Evolutionary conservation across 2,888 invertebrate genomes (phyloP).

Genomic region (Punctoribates punctum): DNA sequence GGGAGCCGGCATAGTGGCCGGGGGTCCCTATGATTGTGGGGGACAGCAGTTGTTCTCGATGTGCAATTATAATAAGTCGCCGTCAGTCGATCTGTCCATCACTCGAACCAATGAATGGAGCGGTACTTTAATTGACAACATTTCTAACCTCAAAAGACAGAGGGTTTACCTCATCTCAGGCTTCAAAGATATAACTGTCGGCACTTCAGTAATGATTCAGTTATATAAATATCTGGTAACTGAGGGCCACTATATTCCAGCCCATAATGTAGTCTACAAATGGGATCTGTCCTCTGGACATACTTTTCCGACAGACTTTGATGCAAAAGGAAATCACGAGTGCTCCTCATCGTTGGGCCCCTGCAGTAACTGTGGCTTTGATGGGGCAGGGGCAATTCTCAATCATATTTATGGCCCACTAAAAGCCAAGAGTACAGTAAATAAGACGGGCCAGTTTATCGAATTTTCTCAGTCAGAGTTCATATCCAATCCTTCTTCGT

Average conservation of each 20-base stretch:
- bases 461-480: slow-evolving; percentile 38
- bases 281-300: not conserved
- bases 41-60: not conserved
- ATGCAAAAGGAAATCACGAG: not conserved
- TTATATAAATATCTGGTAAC: slow-evolving; percentile 38
- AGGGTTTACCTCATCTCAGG: slow-evolving; percentile 36
- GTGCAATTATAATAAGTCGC: slow-evolving; percentile 21
- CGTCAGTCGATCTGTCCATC: slow-evolving; percentile 2
- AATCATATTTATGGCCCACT: slow-evolving; percentile 38
- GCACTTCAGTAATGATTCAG: slow-evolving; percentile 29
- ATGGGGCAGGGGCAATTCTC: slow-evolving; percentile 36
- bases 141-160: slow-evolving; percentile 19
- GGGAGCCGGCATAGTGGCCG: slow-evolving; percentile 39
- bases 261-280: slow-evolving; percentile 23
- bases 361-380: slow-evolving; percentile 37
- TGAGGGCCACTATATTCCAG: slow-evolving; percentile 8
- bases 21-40: slow-evolving; percentile 37
- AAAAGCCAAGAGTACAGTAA: not conserved
- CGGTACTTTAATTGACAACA: slow-evolving; percentile 10
- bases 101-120: not conserved
- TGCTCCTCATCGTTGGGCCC: not conserved
- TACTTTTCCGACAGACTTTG: slow-evolving; percentile 39
- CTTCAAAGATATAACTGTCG: slow-evolving; percentile 24
- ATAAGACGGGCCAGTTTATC: slow-evolving; percentile 24
- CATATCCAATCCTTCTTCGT: not conserved